Base-by-base conservation (phyloP, 2,113 vertebrate genomes). In the Bombycilla garrulus region DNA sequence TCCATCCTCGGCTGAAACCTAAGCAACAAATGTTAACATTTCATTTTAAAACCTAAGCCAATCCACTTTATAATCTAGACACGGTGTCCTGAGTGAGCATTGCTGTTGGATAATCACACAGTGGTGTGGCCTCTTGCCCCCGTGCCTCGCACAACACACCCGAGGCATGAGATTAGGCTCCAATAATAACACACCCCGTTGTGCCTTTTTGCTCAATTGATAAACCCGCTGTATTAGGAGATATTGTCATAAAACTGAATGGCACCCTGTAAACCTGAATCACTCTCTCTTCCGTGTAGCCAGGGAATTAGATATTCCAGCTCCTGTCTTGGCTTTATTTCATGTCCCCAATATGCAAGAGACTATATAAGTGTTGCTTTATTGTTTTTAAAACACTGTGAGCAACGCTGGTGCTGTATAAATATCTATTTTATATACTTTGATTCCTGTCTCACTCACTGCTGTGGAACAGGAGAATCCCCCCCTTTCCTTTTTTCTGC, bases 201-300 rank as follows among this genome's bases (percentile, higher is more conserved):
- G 95, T 94, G 96, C 96, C 94, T 95, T 97, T 96, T 92, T 92
- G 94, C 93, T 96, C 96, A 88, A 96, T 95, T 93, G 95, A 96
- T 95, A 96, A 96, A 96, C 96, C 95, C 50, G 94, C 93, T 86
- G 92, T 90, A 95, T 96, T 95, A 96, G 95, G 92, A 96, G 95
- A 95, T 96, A 94, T 94, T 93, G 95, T 95, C 96, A 84, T 97
- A 96, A 96, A 97, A 97, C 95, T 95, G 95, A 97, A 96, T 95
- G 96, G 95, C 93, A 90, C 95, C 90, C 96, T 95, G 95, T 97
- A 96, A 97, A 97, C 93, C 88, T 96, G 94, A 95, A 96, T 95
- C 90, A 90, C 95, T 88, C 90, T 93, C 82, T 93, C 80, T 89
- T 94, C 90, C 23, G 38, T 60, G 85, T 35, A 93, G 90, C 82